Percentiles rank a stretch among this genome's conserved stretches.
phyloP scores from a whole-genome alignment of 2,888 invertebrate genomes.

The Watsonalla cultraria region DNA sequence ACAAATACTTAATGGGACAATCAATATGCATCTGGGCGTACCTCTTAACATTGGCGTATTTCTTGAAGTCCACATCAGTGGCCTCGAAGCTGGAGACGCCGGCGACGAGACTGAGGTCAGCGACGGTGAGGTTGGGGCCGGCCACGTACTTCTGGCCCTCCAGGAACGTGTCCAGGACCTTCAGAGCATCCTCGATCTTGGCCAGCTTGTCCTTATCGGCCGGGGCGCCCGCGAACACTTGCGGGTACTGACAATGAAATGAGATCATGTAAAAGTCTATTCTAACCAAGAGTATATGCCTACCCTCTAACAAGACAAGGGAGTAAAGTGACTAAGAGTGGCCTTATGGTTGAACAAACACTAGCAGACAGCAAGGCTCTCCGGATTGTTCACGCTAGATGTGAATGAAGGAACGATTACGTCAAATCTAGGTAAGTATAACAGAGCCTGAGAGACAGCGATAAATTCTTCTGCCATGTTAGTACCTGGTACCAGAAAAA shows the following conservation, averaged over 20 bases:
- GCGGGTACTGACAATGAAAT: slow-evolving; percentile 71
- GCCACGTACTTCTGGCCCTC: slow-evolving; percentile 84
- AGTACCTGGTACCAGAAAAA: no score
- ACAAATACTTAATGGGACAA: background rate
- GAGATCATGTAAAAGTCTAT: no score
- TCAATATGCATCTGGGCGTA: slow-evolving; percentile 14
- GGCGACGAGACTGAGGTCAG: slow-evolving; percentile 85
- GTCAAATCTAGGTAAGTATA: no score
- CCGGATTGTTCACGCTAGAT: no score
- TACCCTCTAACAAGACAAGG: no score
- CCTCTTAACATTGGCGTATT: slow-evolving; percentile 82
- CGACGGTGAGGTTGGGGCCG: slow-evolving; percentile 86
- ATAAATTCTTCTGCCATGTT: no score
- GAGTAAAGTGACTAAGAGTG: no score
- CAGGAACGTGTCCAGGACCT: slow-evolving; percentile 84
- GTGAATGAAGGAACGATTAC: no score
- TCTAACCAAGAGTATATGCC: no score
- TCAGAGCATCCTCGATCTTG: slow-evolving; percentile 83
- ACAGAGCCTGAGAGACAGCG: no score
- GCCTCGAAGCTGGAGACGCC: slow-evolving; percentile 85
- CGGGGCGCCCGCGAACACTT: slow-evolving; percentile 79
- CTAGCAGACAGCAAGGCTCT: no score
- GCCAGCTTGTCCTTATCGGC: slow-evolving; percentile 83
- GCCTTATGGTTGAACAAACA: no score
- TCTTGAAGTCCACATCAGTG: slow-evolving; percentile 81